These are phyloP conservation scores for Siphamia tubifer DNA, from an alignment of 2,113 vertebrate genomes.

Conservation along the genomic window DNA sequence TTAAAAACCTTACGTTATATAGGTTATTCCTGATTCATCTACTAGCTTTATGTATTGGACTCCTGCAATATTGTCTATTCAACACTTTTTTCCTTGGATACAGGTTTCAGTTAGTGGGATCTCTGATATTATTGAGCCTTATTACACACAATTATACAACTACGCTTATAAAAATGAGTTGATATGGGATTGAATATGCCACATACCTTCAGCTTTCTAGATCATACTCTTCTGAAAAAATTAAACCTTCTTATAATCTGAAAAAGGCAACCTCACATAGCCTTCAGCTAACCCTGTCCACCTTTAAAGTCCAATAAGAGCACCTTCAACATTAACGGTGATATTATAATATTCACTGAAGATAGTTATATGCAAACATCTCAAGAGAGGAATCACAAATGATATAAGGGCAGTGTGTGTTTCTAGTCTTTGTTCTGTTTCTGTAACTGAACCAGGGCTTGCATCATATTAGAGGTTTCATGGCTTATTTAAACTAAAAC, in stretches of 20 bases:
- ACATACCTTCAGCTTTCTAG: background rate
- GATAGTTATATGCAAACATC: background rate
- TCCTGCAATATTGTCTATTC: constrained; percentile 44
- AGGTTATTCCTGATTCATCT: constrained; percentile 55
- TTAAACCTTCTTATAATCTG: too few species aligned
- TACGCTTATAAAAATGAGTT: background rate
- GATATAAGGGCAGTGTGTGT: background rate
- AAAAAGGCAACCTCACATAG: too few species aligned
- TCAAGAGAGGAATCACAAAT: background rate
- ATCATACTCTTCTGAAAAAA: background rate
- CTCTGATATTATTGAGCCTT: background rate
- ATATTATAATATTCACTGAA: background rate
- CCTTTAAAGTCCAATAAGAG: background rate
- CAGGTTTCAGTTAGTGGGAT: background rate
- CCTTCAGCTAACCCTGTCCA: background rate
- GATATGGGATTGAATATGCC: background rate
- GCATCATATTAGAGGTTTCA: constrained; percentile 31
- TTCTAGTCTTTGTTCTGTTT: background rate
- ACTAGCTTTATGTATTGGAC: constrained; percentile 3
- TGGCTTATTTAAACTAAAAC: constrained; percentile 13
- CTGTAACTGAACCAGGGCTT: background rate
- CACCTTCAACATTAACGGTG: background rate
- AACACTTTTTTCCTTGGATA: constrained; percentile 22
- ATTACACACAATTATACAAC: background rate
- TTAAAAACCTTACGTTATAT: constrained; percentile 57